These are phyloP conservation scores for Temnothorax nylanderi DNA, from an alignment of 1,140 invertebrate genomes.

Conservation along the genomic window DNA sequence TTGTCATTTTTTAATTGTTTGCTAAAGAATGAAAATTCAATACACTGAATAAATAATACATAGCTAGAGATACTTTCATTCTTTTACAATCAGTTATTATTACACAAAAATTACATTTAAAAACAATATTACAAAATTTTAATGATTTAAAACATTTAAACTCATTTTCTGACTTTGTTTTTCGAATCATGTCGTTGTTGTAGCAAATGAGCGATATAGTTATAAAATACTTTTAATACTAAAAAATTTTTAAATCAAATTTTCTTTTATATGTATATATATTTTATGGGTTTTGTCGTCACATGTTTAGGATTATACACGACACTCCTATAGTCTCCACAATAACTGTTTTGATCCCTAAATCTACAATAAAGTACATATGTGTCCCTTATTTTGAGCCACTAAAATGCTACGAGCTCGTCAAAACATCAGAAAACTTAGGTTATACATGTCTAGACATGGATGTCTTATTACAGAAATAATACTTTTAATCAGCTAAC, in stretches of 20 bases:
- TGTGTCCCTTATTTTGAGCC: neutral
- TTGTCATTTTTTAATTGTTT: too few species aligned
- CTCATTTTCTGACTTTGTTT: too few species aligned
- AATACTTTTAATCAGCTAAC: neutral
- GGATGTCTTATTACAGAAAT: neutral
- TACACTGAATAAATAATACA: too few species aligned
- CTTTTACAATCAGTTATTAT: too few species aligned
- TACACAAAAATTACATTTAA: too few species aligned
- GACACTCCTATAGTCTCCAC: neutral
- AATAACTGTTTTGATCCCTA: neutral
- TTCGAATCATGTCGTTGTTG: too few species aligned
- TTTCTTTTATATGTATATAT: constrained; percentile 2
- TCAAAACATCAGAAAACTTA: neutral
- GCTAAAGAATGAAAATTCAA: too few species aligned
- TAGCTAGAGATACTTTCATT: too few species aligned
- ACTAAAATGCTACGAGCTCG: neutral
- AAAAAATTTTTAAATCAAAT: constrained; percentile 8
- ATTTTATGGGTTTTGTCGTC: constrained; percentile 6
- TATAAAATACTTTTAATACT: neutral
- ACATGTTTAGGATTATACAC: neutral
- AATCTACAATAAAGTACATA: neutral
- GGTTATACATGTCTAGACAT: neutral
- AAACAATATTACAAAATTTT: too few species aligned
- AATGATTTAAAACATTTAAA: too few species aligned
- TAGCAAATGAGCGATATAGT: neutral